Evolutionary conservation across 2,888 invertebrate genomes (phyloP).

Genomic region (Bruchidius siliquastri): DNA sequence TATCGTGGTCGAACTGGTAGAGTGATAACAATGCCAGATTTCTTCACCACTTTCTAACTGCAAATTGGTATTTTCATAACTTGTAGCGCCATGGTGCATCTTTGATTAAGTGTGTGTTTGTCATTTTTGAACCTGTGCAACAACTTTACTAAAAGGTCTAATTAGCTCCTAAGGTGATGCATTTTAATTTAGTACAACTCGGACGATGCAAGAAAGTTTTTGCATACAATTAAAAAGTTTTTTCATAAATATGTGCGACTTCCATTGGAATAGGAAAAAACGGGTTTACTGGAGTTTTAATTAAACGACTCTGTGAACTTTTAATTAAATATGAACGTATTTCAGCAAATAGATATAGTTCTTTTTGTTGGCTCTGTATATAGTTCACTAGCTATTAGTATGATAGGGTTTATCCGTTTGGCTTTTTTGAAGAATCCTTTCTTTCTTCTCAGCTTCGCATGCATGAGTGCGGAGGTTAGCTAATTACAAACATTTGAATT

Average conservation of each 20-base stretch:
- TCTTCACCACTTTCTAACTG: no score
- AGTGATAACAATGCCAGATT: no score
- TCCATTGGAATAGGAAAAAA: not conserved
- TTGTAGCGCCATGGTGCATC: not conserved
- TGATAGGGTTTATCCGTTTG: not conserved
- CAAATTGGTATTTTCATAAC: no score
- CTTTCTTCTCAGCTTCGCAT: no score
- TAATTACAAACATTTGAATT: no score
- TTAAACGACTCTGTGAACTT: not conserved
- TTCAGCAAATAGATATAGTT: not conserved
- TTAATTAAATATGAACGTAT: not conserved
- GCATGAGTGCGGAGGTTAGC: no score
- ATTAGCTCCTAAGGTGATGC: not conserved
- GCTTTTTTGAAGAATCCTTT: no score
- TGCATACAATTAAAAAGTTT: not conserved
- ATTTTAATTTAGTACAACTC: not conserved
- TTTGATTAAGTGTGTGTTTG: not conserved
- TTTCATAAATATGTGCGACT: not conserved
- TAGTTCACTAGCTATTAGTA: not conserved
- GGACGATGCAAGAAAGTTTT: not conserved
- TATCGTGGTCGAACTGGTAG: no score
- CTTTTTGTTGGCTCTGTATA: not conserved
- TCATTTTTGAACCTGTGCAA: not conserved
- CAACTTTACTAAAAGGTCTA: not conserved
- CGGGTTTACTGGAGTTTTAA: not conserved